A percentile compares a stretch with the other conserved stretches of the same genome.
Conservation (phyloP, 2,888 invertebrate genomes). For the Carabus problematicus region DNA sequence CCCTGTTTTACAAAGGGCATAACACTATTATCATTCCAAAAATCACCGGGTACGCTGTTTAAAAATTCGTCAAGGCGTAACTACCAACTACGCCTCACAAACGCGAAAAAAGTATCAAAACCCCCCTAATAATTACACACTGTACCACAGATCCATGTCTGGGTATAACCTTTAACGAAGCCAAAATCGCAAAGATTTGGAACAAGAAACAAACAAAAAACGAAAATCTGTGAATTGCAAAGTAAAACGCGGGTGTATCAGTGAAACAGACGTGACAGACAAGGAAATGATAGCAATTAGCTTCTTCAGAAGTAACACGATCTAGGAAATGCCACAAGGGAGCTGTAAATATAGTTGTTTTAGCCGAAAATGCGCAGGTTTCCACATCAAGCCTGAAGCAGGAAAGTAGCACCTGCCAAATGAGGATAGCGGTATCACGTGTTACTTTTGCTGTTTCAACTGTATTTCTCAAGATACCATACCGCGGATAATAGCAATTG, state of each 20-base stretch:
- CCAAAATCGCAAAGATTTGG: background rate
- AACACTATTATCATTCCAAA: too few species aligned
- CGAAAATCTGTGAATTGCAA: background rate
- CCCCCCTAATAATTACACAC: too few species aligned
- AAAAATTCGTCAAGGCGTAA: too few species aligned
- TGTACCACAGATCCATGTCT: background rate
- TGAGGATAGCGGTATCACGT: too few species aligned
- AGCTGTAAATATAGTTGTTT: constrained; percentile 19
- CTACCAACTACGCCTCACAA: too few species aligned
- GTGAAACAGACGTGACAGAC: background rate
- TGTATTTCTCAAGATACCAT: constrained; percentile 6
- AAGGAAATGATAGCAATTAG: constrained; percentile 32
- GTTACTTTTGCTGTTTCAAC: constrained; percentile 22
- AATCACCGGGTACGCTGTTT: too few species aligned
- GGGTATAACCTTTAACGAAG: background rate
- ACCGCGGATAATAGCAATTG: background rate
- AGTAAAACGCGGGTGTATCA: background rate
- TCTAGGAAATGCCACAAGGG: constrained; percentile 24
- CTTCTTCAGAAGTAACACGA: constrained; percentile 27
- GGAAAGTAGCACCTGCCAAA: too few species aligned
- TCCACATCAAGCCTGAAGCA: constrained; percentile 9
- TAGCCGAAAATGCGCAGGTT: background rate
- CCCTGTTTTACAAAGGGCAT: too few species aligned
- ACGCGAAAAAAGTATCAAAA: too few species aligned
- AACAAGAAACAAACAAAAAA: background rate